Conservation (phyloP, 2,113 vertebrate species). For the Tringa solitaria region DNA sequence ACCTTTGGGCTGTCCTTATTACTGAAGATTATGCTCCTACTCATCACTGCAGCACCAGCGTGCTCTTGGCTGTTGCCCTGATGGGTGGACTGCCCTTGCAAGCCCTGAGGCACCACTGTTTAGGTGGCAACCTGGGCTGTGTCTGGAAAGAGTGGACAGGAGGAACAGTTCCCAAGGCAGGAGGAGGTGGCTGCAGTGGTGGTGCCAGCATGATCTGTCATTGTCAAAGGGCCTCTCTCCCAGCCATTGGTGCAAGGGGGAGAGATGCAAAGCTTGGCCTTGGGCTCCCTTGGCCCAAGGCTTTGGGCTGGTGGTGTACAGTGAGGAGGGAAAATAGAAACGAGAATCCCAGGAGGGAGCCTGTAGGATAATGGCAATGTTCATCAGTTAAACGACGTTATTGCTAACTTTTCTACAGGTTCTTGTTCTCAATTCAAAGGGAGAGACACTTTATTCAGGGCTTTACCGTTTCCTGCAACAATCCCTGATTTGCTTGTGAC, state of each 20-base stretch:
- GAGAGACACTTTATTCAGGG: neutral
- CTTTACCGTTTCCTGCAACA: neutral
- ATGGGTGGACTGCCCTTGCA: neutral
- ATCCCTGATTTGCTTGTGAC: fast-evolving
- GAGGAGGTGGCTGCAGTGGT: neutral
- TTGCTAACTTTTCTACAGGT: neutral
- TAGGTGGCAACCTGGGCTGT: neutral
- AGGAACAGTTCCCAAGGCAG: neutral
- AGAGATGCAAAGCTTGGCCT: neutral
- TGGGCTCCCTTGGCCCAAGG: neutral
- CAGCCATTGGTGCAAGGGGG: neutral
- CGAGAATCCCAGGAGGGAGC: neutral
- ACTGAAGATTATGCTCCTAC: neutral
- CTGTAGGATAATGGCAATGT: neutral
- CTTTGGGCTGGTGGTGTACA: neutral
- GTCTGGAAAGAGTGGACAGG: neutral
- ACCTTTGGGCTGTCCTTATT: neutral
- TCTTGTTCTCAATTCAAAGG: neutral
- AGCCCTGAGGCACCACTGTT: neutral
- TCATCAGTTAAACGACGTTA: neutral
- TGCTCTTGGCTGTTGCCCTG: neutral
- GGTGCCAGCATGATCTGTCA: neutral
- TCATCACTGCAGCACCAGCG: neutral
- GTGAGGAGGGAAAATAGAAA: neutral
- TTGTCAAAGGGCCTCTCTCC: neutral